Evolutionary conservation across 2,888 invertebrate species (phyloP).

Genomic region (Syritta pipiens): DNA sequence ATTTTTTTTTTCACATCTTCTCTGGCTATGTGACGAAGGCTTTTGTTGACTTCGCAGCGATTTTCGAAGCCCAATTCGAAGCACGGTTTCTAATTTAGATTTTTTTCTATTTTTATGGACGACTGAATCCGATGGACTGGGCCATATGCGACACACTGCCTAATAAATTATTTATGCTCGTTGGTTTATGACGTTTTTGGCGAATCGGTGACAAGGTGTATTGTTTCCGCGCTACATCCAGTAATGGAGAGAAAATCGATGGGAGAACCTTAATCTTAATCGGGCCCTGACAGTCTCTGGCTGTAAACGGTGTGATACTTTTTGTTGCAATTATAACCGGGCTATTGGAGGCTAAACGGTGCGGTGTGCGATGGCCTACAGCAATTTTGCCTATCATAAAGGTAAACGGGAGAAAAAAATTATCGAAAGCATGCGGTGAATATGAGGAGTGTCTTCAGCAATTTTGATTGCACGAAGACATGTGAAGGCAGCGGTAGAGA

Average conservation of each 20-base stretch:
- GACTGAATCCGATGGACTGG: slow-evolving; percentile 35
- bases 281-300: slow-evolving; percentile 51
- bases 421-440: too few species aligned
- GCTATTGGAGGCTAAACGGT: slow-evolving; percentile 35
- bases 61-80: slow-evolving; percentile 6
- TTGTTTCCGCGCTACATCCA: slow-evolving; percentile 44
- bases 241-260: slow-evolving; percentile 57
- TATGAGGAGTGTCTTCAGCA: too few species aligned
- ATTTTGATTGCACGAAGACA: too few species aligned
- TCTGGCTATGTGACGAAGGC: too few species aligned
- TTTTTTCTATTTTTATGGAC: slow-evolving; percentile 34
- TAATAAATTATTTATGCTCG: slow-evolving; percentile 55
- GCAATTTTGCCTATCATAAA: too few species aligned
- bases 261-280: slow-evolving; percentile 54
- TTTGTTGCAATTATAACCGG: slow-evolving; percentile 36
- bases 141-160: neutral
- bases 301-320: slow-evolving; percentile 28
- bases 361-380: slow-evolving; percentile 37
- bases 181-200: slow-evolving; percentile 28
- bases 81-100: slow-evolving; percentile 48
- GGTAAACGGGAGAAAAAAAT: too few species aligned
- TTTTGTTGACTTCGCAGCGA: neutral
- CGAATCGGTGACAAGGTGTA: slow-evolving; percentile 30
- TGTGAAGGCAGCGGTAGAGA: too few species aligned
- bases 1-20: slow-evolving; percentile 19